A percentile compares a stretch with the other conserved stretches of the same genome.
Conservation (phyloP, 2,888 invertebrate genomes). For the Campaea margaritaria region DNA sequence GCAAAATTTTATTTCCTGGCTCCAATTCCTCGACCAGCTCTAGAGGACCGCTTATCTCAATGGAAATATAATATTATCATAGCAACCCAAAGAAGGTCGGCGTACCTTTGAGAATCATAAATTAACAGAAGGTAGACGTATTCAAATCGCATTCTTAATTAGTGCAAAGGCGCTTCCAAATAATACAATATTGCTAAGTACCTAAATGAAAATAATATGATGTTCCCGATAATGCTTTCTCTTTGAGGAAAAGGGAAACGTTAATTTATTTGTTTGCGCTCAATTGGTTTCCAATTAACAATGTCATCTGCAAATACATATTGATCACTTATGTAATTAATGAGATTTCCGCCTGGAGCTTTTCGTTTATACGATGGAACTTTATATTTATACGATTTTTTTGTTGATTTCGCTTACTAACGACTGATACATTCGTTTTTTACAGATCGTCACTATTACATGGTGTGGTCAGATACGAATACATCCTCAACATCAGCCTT, state of each 20-base stretch:
- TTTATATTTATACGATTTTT: too few relatives aligned
- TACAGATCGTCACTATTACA: too few relatives aligned
- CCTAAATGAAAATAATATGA: not conserved
- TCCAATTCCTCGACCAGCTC: too few relatives aligned
- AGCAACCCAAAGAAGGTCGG: slow-evolving; percentile 1
- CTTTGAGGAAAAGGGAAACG: not conserved
- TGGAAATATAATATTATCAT: slow-evolving; percentile 10
- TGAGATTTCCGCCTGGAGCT: too few relatives aligned
- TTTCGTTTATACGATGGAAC: too few relatives aligned
- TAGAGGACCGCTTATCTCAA: not conserved
- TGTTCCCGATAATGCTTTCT: slow-evolving; percentile 1
- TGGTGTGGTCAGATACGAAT: too few relatives aligned
- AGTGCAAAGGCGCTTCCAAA: not conserved
- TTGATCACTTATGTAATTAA: too few relatives aligned
- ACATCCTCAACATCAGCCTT: too few relatives aligned
- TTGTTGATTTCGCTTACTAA: too few relatives aligned
- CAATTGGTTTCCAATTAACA: slow-evolving; percentile 9
- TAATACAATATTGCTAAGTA: too few relatives aligned
- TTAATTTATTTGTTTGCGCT: slow-evolving; percentile 4
- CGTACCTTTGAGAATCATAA: slow-evolving; percentile 18
- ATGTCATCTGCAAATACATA: slow-evolving; percentile 6
- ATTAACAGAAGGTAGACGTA: slow-evolving; percentile 15
- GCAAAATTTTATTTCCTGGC: too few relatives aligned
- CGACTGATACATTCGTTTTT: too few relatives aligned
- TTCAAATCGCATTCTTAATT: slow-evolving; percentile 22